phyloP scores from a whole-genome alignment of 92 coral and sea anemone genomes.

The Porites lobata region DNA sequence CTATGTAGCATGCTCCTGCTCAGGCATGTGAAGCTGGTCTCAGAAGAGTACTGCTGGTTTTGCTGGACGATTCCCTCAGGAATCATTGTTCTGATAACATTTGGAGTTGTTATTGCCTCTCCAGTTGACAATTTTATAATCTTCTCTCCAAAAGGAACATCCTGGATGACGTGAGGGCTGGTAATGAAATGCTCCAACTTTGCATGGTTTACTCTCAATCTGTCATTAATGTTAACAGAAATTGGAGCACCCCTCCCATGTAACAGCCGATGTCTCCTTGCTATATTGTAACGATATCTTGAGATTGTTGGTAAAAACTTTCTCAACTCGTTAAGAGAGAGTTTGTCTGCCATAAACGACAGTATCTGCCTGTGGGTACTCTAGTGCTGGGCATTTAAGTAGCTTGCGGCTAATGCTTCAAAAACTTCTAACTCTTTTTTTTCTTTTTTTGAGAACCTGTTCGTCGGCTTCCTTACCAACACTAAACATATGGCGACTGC shows the following conservation, averaged over 20 bases:
- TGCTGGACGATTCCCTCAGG: constrained; percentile 60
- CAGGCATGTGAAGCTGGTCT: constrained; percentile 44
- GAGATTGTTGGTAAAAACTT: constrained; percentile 3
- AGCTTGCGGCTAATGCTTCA: constrained; percentile 25
- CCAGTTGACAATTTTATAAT: constrained; percentile 23
- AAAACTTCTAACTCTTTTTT: neutral
- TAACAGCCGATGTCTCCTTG: neutral
- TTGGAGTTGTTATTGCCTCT: constrained; percentile 58
- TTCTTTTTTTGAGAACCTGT: neutral
- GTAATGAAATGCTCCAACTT: constrained; percentile 69
- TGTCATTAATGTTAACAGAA: neutral
- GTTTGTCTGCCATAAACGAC: constrained; percentile 8
- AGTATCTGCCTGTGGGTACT: constrained; percentile 30
- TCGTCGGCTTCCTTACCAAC: neutral
- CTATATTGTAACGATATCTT: constrained; percentile 24
- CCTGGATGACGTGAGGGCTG: constrained; percentile 19
- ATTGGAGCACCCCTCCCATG: constrained; percentile 52
- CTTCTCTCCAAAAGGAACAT: constrained; percentile 10
- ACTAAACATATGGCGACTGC: neutral
- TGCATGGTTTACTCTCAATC: constrained; percentile 50
- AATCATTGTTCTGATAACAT: constrained; percentile 59
- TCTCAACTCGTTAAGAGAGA: constrained; percentile 9
- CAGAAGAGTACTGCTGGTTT: constrained; percentile 33
- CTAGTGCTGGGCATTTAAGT: constrained; percentile 24
- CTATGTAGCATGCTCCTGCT: constrained; percentile 52